A percentile compares a stretch with the other conserved stretches of the same genome.
Conservation (phyloP, 1,140 invertebrate species). For the Oreohelix idahoensis region DNA sequence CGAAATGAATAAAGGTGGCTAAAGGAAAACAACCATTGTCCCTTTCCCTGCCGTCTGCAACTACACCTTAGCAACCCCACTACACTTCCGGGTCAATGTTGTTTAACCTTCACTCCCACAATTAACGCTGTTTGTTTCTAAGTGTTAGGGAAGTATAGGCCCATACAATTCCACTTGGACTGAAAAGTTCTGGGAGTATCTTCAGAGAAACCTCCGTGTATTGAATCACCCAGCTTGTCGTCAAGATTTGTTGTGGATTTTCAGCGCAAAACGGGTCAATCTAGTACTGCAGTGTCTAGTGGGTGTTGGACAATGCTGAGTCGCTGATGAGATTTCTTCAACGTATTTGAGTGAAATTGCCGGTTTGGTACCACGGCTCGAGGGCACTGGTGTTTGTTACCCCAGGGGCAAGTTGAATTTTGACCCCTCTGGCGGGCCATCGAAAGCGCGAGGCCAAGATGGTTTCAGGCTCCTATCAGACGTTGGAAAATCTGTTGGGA, state of each 20-base stretch:
- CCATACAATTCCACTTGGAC: not conserved
- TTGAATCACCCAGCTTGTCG: not conserved
- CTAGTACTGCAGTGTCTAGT: conserved; percentile 3
- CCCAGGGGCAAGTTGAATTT: not conserved
- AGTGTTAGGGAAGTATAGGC: not conserved
- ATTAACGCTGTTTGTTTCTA: not conserved
- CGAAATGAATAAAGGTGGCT: too few relatives aligned
- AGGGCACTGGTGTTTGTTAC: conserved; percentile 16
- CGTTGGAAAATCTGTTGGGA: not conserved
- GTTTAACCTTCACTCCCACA: not conserved
- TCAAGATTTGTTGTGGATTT: not conserved
- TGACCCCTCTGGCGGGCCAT: not conserved
- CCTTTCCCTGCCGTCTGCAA: not conserved
- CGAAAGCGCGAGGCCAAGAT: not conserved
- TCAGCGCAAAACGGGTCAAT: not conserved
- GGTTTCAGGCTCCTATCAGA: not conserved
- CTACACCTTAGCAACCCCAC: too few relatives aligned
- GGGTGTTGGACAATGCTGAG: not conserved
- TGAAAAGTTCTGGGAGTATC: not conserved
- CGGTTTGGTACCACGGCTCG: not conserved
- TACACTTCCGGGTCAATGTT: not conserved
- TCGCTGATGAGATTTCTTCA: not conserved
- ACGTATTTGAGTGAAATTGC: not conserved
- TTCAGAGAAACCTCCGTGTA: not conserved
- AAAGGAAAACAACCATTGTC: not conserved